These are phyloP conservation scores for Molanna angustata DNA, from an alignment of 2,888 invertebrate genomes.

Conservation along the genomic window DNA sequence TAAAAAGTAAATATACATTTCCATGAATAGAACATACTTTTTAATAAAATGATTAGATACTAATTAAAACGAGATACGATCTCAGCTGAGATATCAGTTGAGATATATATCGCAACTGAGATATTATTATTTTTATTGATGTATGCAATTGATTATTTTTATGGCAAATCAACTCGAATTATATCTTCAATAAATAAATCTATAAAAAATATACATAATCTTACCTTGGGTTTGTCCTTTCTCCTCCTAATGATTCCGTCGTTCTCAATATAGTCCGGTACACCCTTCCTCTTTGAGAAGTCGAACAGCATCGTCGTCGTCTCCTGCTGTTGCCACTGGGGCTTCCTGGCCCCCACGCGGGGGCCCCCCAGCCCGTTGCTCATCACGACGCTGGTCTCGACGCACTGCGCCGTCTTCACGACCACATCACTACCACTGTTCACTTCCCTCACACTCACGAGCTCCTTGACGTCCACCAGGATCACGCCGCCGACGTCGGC, in stretches of 20 bases:
- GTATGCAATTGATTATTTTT: no score
- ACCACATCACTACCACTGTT: constrained; percentile 25
- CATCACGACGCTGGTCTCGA: constrained; percentile 17
- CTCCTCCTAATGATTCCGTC: constrained; percentile 74
- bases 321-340: constrained; percentile 36
- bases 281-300: constrained; percentile 80
- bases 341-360: constrained; percentile 40
- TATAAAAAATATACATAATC: no score
- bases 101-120: no score
- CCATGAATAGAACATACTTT: no score
- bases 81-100: no score
- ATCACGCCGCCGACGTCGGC: constrained; percentile 6
- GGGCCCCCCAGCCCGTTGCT: constrained; percentile 26
- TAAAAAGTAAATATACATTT: no score
- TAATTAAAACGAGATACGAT: no score
- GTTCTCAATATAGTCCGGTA: constrained; percentile 90
- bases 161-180: no score
- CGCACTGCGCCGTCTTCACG: constrained; percentile 14
- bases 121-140: no score
- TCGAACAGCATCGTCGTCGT: constrained; percentile 73
- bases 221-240: constrained; percentile 72
- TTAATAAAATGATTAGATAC: no score
- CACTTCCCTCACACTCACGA: constrained; percentile 15
- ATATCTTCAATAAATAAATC: no score
- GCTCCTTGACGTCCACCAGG: constrained; percentile 19